These are phyloP conservation scores for Aleiodes leptofemur DNA, from an alignment of 2,888 invertebrate genomes.

Conservation along the genomic window DNA sequence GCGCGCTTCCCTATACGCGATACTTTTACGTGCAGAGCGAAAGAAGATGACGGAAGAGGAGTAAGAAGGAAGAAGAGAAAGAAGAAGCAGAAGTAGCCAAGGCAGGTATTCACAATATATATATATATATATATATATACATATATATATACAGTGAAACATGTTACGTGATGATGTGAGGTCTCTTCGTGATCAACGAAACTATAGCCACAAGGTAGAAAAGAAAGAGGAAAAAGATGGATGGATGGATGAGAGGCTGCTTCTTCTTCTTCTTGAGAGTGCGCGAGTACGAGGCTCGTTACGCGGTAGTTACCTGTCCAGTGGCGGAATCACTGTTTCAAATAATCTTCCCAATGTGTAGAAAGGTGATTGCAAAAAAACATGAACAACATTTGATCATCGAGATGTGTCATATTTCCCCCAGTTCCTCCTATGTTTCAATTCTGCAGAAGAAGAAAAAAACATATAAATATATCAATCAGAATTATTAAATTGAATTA, in stretches of 20 bases:
- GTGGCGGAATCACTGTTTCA: constrained; percentile 59
- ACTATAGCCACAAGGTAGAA: constrained; percentile 51
- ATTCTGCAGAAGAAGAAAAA: not conserved
- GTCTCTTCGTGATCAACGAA: constrained; percentile 67
- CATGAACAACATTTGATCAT: not conserved
- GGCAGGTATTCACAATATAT: not conserved
- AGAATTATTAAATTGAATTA: not conserved
- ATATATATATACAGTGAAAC: constrained; percentile 5
- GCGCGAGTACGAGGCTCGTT: constrained; percentile 60
- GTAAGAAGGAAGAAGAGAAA: not conserved
- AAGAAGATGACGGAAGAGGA: not conserved
- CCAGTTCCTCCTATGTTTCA: not conserved
- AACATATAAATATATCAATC: not conserved
- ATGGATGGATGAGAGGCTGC: constrained; percentile 52
- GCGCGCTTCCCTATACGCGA: not conserved
- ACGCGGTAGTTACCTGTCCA: constrained; percentile 66
- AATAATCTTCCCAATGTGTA: constrained; percentile 10
- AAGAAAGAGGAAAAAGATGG: constrained; percentile 1
- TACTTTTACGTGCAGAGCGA: not conserved
- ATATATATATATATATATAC: no score
- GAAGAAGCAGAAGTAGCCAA: constrained; percentile 23
- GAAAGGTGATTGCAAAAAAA: not conserved
- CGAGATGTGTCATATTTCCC: not conserved
- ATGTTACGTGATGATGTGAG: constrained; percentile 63
- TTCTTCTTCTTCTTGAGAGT: constrained; percentile 20